Evolutionary conservation across 2,113 vertebrate species (phyloP), one percentile per base, ranked within the genome.

Genomic region (Phalacrocorax aristotelis): DNA sequence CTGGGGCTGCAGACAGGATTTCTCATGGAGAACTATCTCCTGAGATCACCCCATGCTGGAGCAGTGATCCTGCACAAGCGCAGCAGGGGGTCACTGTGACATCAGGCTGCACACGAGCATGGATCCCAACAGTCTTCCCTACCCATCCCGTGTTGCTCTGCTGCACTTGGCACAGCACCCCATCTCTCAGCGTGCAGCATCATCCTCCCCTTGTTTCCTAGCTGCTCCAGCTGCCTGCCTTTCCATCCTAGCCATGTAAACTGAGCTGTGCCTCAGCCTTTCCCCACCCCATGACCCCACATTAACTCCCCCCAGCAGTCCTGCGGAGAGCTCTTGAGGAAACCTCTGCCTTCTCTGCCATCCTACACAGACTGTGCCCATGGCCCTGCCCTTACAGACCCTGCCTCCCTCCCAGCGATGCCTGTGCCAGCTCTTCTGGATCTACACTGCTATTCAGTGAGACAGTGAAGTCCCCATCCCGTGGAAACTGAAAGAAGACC

Each of bases 341-440:
- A 84, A 29, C 10, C 25, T 74, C 30, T 64, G 7, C 32, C 16
- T 76, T 49, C 38, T 36, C 32, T 75, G 72, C 60, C 46, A 60
- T 70, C 34, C 76, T 0, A 0, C 54, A 29, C 1, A 0, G 4
- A 17, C 46, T 42, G 48, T 81, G 64, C 72, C 55, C 1, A 0
- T 48, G 20, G 42, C 18, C 46, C 49, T 52, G 11, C 40, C 68
- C 8, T 19, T 38, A 32, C 16, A 69, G 38, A 58, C 54, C 70
- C 30, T 83, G 27, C 26, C 4, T 80, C 62, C 26, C 34, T 92
- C 71, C 40, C 25, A 21, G 23, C 34, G 46, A 58, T 57, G 49
- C 36, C 83, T 94, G 30, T 0, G 0, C 26, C 3, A 1, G 38
- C 23, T 70, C 40, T 82, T 87, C 77, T 19, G 26, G 30, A 61